Conservation (phyloP, 53 echinoderm and acorn worm genomes). For the Luidia sarsii region DNA sequence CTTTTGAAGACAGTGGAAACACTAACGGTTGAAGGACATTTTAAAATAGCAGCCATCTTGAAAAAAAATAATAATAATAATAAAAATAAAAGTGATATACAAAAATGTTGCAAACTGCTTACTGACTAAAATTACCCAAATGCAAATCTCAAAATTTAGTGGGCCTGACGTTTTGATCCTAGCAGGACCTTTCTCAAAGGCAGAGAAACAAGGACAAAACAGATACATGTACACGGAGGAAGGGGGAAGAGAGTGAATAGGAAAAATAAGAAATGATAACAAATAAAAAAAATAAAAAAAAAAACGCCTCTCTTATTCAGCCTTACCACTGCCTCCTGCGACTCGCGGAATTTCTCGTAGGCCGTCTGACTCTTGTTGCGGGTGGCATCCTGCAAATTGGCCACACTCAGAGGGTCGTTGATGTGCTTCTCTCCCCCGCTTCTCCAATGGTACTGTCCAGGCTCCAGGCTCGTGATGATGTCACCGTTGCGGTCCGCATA, state of each 20-base stretch:
- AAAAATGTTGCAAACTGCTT: too few species aligned
- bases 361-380: constrained; percentile 84
- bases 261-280: too few species aligned
- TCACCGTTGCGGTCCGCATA: constrained; percentile 70
- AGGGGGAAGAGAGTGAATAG: too few species aligned
- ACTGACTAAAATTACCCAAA: too few species aligned
- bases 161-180: too few species aligned
- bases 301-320: neutral
- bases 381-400: constrained; percentile 88
- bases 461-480: constrained; percentile 62
- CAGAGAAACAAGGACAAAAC: too few species aligned
- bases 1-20: neutral
- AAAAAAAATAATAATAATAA: neutral
- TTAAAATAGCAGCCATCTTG: too few species aligned
- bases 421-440: constrained; percentile 98
- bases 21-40: neutral
- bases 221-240: too few species aligned
- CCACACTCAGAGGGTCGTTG: constrained; percentile 95
- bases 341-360: constrained; percentile 87
- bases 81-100: too few species aligned
- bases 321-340: constrained; percentile 86
- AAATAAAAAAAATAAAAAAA: too few species aligned
- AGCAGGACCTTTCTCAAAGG: too few species aligned
- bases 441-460: constrained; percentile 97
- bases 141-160: too few species aligned